These are phyloP conservation scores for Callimorpha dominula DNA, from an alignment of 2,888 invertebrate genomes.

Conservation along the genomic window DNA sequence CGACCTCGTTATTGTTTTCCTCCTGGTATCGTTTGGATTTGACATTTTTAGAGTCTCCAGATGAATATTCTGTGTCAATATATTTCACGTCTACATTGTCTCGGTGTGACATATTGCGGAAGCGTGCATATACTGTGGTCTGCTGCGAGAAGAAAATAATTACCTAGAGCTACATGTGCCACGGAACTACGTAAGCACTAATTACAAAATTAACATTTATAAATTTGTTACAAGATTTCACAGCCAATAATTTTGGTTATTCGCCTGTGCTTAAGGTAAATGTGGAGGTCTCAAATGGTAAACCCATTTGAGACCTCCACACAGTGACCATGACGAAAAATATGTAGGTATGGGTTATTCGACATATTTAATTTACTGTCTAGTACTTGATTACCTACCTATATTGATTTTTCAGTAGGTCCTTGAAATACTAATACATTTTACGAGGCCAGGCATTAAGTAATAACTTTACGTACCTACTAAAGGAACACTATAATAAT, in stretches of 20 bases:
- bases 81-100: conserved; percentile 67
- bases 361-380: not conserved
- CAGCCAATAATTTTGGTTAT: conserved; percentile 25
- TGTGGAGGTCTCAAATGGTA: no score
- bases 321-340: not conserved
- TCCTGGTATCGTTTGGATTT: conserved; percentile 73
- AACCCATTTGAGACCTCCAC: not conserved
- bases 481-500: not conserved
- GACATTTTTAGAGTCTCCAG: conserved; percentile 77
- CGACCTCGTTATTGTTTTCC: conserved; percentile 83
- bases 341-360: not conserved
- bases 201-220: conserved; percentile 24
- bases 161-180: conserved; percentile 36
- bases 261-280: not conserved
- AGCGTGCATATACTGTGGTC: conserved; percentile 70
- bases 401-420: not conserved
- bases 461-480: not conserved
- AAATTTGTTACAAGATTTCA: not conserved
- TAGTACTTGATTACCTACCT: not conserved
- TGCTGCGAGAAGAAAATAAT: conserved; percentile 52
- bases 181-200: conserved; percentile 19
- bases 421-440: not conserved
- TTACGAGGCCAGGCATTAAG: not conserved
- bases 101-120: conserved; percentile 72
- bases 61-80: conserved; percentile 71